phyloP scores from a whole-genome alignment of 1,140 invertebrate species.

The Cherax destructor region DNA sequence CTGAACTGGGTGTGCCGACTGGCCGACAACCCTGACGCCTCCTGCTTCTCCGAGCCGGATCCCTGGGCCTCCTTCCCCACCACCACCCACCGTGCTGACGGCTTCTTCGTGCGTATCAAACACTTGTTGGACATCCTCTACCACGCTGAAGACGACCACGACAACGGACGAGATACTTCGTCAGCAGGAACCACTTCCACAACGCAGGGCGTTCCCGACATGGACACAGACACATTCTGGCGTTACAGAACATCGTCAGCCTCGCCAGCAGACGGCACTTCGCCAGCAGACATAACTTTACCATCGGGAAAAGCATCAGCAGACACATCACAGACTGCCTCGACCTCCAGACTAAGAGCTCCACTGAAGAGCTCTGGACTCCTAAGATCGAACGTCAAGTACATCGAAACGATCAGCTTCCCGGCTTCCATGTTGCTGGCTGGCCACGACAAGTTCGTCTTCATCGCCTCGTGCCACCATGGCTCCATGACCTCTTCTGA shows the following conservation, averaged over 20 bases:
- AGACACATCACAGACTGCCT: neutral
- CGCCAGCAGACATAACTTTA: too few species aligned
- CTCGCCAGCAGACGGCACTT: too few species aligned
- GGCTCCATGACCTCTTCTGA: neutral
- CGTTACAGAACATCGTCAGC: too few species aligned
- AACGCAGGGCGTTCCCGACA: too few species aligned
- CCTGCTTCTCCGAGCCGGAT: conserved; percentile 26
- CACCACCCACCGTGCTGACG: conserved; percentile 1
- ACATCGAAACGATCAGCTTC: conserved; percentile 30
- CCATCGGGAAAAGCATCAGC: neutral
- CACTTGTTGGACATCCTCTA: conserved; percentile 35
- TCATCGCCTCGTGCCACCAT: neutral
- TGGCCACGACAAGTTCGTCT: neutral
- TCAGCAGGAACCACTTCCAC: too few species aligned
- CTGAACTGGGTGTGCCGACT: conserved; percentile 18
- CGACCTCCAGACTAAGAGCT: too few species aligned
- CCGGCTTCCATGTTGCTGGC: conserved; percentile 3
- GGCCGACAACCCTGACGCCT: neutral
- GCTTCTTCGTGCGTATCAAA: conserved; percentile 6
- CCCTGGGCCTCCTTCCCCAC: conserved; percentile 22
- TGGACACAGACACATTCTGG: too few species aligned
- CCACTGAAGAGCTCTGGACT: neutral
- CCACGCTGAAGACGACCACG: neutral
- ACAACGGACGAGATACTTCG: neutral
- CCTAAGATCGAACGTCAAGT: neutral